These are phyloP conservation scores for Lerema accius DNA, from an alignment of 1,140 invertebrate species.

Conservation along the genomic window DNA sequence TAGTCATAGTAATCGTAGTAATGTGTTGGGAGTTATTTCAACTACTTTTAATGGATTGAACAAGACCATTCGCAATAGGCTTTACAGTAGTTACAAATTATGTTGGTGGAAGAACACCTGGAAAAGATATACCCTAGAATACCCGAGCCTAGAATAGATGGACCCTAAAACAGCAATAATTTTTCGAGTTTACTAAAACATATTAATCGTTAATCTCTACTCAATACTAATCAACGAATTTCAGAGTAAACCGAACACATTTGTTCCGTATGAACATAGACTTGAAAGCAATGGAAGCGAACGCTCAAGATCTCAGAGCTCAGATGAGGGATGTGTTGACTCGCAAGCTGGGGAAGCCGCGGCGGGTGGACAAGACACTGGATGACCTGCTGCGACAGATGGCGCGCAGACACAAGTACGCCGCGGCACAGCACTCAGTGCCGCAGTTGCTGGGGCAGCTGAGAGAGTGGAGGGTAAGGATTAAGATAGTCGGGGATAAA, in stretches of 20 bases:
- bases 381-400: constrained; percentile 69
- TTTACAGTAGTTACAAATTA: no score
- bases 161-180: no score
- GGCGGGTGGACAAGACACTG: constrained; percentile 61
- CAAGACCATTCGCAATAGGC: no score
- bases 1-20: no score
- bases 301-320: constrained; percentile 54
- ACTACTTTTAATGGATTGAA: no score
- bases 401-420: constrained; percentile 66
- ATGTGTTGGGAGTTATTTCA: no score
- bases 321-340: constrained; percentile 69
- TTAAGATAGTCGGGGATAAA: no score
- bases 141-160: no score
- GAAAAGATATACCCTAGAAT: no score
- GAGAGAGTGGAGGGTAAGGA: constrained; percentile 54
- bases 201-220: no score
- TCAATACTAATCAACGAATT: neutral
- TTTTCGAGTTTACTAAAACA: no score
- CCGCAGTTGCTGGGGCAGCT: constrained; percentile 56
- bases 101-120: no score
- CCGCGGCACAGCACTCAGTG: constrained; percentile 45
- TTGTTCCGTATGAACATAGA: constrained; percentile 76
- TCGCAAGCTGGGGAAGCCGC: constrained; percentile 63
- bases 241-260: constrained; percentile 69
- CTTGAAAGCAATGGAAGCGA: constrained; percentile 61